Evolutionary conservation across 2,797 vertebrate species (phyloP), one percentile per base, ranked within the genome.

Genomic region (Eurystomus glaucurus): DNA sequence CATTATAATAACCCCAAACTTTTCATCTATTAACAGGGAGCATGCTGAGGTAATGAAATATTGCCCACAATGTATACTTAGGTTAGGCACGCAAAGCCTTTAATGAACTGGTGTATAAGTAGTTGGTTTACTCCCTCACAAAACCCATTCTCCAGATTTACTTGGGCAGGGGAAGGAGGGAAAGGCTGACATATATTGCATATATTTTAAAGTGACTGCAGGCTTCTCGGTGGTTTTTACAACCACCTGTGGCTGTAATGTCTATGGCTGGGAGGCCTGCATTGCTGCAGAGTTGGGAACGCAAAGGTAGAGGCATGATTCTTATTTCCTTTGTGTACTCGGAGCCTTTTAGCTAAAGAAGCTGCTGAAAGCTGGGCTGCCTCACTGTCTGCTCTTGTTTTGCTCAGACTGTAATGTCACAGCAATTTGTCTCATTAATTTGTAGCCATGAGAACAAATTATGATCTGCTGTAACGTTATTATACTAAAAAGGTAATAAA

Each of bases 401-500:
- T 91, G 33, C 79, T 91, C 75, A 65, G 78, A 5, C 68, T 57
- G 45, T 19, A 46, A 58, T 3, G 28, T 85, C 88, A 65, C 60
- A 71, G 84, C 65, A 61, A 78, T 94, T 96, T 80, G 68, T 91
- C 78, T 94, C 31, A 2, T 76, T 68, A 89, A 74, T 95, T 70
- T 80, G 81, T 89, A 82, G 33, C 85, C 78, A 91, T 57, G 92
- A 97, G 92, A 96, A 91, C 78, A 85, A 79, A 89, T 89, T 57
- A 93, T 19, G 23, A 57, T 92, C 83, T 80, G 48, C 62, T 92
- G 70, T 66, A 87, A 41, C 0, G 4, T 64, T 79, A 96, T 90
- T 77, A 31, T 19, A 25, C 41, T 41, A 9, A 61, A 85, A 89
- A 80, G 70, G 68, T 80, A 50, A 74, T 70, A 74, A 71, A 72